Conservation (phyloP, 1,140 invertebrate genomes). For the Paracyclopina nana region DNA sequence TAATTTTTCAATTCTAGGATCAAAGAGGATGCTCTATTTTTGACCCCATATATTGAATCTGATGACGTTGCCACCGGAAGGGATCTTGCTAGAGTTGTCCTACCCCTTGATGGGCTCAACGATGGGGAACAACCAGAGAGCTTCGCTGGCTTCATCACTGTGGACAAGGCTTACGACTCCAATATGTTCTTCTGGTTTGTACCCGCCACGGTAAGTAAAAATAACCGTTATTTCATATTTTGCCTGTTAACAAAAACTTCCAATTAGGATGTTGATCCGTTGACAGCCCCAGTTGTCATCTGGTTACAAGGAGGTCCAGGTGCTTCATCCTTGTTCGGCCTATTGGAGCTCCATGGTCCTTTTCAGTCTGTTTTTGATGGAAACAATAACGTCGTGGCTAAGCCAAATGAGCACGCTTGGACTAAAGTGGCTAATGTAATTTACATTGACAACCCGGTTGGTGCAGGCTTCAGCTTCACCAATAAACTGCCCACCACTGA, state of each 20-base stretch:
- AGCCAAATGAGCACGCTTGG: conserved; percentile 38
- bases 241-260: neutral
- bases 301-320: conserved; percentile 57
- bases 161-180: conserved; percentile 50
- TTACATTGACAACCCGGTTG: conserved; percentile 71
- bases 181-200: conserved; percentile 81
- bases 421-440: conserved; percentile 47
- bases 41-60: conserved; percentile 5
- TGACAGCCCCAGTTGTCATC: conserved; percentile 33
- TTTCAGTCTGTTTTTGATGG: conserved; percentile 37
- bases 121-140: conserved; percentile 23
- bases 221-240: neutral
- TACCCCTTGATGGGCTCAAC: neutral
- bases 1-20: neutral
- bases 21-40: conserved; percentile 1
- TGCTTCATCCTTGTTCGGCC: conserved; percentile 49
- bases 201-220: conserved; percentile 31
- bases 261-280: conserved; percentile 22
- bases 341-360: conserved; percentile 64
- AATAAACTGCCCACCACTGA: neutral
- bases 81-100: neutral
- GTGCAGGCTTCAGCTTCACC: conserved; percentile 32
- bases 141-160: conserved; percentile 48
- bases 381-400: neutral
- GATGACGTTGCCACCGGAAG: neutral